Evolutionary conservation across 2,888 invertebrate genomes (phyloP).

Genomic region (Pardosa pseudoannulata): DNA sequence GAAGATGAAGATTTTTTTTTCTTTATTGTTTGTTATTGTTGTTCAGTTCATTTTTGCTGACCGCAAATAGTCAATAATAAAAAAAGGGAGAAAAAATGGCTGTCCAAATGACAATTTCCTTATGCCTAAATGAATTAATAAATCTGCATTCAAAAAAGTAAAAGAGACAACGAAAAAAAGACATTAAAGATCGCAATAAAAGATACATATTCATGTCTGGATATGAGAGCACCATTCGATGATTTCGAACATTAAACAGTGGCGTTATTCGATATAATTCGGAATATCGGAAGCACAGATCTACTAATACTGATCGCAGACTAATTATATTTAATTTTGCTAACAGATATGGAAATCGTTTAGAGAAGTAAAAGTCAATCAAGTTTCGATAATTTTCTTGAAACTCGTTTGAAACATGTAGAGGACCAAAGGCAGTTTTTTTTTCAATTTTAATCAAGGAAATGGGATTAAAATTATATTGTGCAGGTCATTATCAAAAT

Average conservation of each 20-base stretch:
- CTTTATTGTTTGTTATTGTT: neutral
- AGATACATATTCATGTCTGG: neutral
- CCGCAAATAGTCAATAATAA: constrained; percentile 38
- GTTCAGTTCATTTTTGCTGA: constrained; percentile 20
- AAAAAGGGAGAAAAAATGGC: constrained; percentile 18
- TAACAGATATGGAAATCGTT: constrained; percentile 1
- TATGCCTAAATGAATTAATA: constrained; percentile 59
- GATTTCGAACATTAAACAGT: neutral
- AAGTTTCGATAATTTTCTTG: neutral
- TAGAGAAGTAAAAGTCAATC: neutral
- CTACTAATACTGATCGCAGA: neutral
- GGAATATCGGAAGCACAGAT: neutral
- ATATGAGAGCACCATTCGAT: neutral
- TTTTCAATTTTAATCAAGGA: neutral
- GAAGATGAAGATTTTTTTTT: constrained; percentile 25
- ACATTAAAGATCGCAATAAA: neutral
- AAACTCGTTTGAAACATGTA: neutral
- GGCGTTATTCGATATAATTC: constrained; percentile 1
- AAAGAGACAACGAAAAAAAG: neutral
- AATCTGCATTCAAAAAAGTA: constrained; percentile 27
- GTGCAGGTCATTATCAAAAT: too few species aligned
- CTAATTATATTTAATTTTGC: constrained; percentile 2
- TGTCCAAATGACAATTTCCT: constrained; percentile 60
- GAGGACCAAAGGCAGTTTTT: neutral
- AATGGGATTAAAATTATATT: neutral